Evolutionary conservation across 2,113 vertebrate species (phyloP).

Genomic region (Mustela nigripes): DNA sequence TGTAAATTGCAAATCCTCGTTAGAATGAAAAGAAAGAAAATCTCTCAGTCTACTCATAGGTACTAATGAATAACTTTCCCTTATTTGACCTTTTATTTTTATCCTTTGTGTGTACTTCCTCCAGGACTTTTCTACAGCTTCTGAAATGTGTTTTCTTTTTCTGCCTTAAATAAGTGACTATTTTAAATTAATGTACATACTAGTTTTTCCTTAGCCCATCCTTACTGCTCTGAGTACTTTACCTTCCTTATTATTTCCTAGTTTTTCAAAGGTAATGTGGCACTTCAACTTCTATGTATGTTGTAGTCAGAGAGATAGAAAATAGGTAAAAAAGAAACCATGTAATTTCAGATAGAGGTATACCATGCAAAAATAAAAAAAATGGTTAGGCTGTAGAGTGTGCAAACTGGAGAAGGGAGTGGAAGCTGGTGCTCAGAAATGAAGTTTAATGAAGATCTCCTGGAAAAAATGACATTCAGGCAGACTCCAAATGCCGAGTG

Average conservation of each 20-base stretch:
- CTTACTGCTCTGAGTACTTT: not conserved
- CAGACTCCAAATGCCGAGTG: not conserved
- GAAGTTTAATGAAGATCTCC: not conserved
- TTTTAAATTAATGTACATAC: not conserved
- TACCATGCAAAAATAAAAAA: not conserved
- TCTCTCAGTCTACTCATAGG: not conserved
- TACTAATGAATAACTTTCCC: not conserved
- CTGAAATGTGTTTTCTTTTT: conserved; percentile 2
- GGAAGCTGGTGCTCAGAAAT: not conserved
- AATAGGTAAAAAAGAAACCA: not conserved
- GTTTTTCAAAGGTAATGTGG: not conserved
- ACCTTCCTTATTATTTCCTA: not conserved
- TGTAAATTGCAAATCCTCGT: not conserved
- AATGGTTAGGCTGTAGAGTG: not conserved
- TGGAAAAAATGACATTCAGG: not conserved
- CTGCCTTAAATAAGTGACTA: not conserved
- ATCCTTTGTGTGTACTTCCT: not conserved
- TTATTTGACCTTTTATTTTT: not conserved
- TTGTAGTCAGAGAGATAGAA: not conserved
- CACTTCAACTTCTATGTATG: not conserved
- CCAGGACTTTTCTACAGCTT: not conserved
- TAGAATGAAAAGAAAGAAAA: not conserved
- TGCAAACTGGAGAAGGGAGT: not conserved
- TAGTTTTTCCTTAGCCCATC: not conserved
- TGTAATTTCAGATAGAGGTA: not conserved